Base-by-base conservation (phyloP, 2,113 vertebrate genomes). In the Cyphomyrus plagiostoma region DNA sequence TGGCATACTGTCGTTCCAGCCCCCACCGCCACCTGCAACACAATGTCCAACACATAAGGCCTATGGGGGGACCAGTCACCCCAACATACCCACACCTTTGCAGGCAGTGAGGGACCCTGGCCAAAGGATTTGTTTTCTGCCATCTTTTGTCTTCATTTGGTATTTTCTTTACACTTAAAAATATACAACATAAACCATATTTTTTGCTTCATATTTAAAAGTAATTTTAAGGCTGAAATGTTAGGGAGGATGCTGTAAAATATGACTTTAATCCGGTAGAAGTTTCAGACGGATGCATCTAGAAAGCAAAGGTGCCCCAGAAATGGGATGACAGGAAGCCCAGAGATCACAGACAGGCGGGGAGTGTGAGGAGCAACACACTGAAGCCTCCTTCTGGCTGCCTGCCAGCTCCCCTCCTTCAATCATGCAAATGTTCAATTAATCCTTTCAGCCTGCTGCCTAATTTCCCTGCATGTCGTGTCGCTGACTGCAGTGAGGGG, bases 11-110 rank as follows among this genome's bases (percentile, higher is more conserved):
- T 98, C 98, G 92, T 95, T 97, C 98, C 98, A 99, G 91, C 98
- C 98, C 91, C 98, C 98, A 92, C 98, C 98, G 91, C 98, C 98
- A 94, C 98, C 98, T 99, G 96, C 90, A 91, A 94, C 77, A 92
- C 50, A 94, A 66, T 13, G 45, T 11, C 74, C n/a, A 42, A 84
- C 45, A n/a, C 39, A 9, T 48, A 11, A 39, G 19, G 5, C 15
- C 39, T 13, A n/a, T 39, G 17, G 39, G 39, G 77, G 9, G 7
- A 19, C 82, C 42, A 48, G 39, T 84, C 50, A 52, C 50, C 50
- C 50, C 10, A 30, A 70, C n/a, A 70, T 70, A 30, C 13, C n/a
- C 62, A 30, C 56, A 11, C 62, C 26, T 30, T 30, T 13, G 1
- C 10, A n/a, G 23, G 56, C 21, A 70, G 62, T 30, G 62, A 30